Conservation (phyloP, 2,797 vertebrate genomes). For the Melanotaenia trifasciata region DNA sequence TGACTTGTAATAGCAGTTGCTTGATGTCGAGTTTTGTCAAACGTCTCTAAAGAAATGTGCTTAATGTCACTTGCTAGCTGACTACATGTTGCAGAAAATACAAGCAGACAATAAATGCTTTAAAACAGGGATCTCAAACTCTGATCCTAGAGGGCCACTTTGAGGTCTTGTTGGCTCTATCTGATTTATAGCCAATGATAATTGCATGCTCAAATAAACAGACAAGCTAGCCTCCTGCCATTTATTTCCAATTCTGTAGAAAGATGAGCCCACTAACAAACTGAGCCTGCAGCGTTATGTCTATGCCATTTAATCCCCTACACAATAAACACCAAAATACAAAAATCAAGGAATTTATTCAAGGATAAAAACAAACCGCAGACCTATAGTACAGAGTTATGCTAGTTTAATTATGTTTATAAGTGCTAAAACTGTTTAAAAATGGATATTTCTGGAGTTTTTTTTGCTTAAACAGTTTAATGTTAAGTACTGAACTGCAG, state of each 20-base stretch:
- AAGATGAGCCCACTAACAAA: constrained; percentile 61
- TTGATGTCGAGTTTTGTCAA: background rate
- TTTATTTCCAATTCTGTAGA: constrained; percentile 65
- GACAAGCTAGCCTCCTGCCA: constrained; percentile 53
- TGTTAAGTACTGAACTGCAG: constrained; percentile 26
- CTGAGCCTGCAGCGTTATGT: constrained; percentile 34
- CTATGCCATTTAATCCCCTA: constrained; percentile 2
- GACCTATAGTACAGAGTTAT: background rate
- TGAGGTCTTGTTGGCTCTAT: constrained; percentile 22
- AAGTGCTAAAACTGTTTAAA: constrained; percentile 3
- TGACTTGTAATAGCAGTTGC: background rate
- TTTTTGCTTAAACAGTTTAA: constrained; percentile 17
- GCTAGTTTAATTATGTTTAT: background rate
- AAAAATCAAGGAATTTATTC: background rate
- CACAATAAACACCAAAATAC: constrained; percentile 12
- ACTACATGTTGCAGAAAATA: constrained; percentile 7
- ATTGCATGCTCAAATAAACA: constrained; percentile 42
- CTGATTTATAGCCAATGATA: constrained; percentile 52
- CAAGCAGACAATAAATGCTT: background rate
- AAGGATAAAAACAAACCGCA: background rate
- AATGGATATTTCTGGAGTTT: constrained; percentile 8
- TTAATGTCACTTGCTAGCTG: constrained; percentile 5
- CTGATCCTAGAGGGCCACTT: background rate
- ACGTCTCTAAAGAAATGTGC: background rate
- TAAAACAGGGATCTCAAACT: background rate